Evolutionary conservation across 2,888 invertebrate genomes (phyloP).

Genomic region (Allygus modestus): DNA sequence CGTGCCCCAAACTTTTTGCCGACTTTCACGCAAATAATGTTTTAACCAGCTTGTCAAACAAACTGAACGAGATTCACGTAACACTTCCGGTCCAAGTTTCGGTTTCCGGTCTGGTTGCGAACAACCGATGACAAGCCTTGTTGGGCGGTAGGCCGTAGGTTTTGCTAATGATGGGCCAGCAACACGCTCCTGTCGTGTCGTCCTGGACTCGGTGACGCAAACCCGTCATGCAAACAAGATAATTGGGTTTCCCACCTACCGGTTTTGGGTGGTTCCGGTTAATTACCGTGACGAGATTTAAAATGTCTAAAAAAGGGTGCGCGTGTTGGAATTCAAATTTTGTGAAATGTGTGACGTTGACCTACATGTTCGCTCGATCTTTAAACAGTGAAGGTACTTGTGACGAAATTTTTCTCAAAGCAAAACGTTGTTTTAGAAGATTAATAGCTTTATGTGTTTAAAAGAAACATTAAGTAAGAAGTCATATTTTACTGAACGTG

Average conservation of each 20-base stretch:
- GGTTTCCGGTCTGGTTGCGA: constrained; percentile 22
- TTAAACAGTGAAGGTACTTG: too few species aligned
- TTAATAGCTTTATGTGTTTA: too few species aligned
- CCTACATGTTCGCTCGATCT: too few species aligned
- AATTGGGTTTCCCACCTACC: not conserved
- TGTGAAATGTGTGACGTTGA: too few species aligned
- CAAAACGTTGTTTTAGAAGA: too few species aligned
- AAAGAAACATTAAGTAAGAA: too few species aligned
- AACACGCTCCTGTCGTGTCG: not conserved
- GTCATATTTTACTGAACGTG: too few species aligned
- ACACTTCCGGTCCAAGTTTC: constrained; percentile 44
- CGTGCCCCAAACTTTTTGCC: not conserved
- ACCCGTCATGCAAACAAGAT: not conserved
- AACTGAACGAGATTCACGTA: constrained; percentile 4
- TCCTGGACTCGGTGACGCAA: too few species aligned
- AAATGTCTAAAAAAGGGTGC: not conserved
- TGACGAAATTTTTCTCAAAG: too few species aligned
- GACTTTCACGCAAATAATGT: constrained; percentile 44
- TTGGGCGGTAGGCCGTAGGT: not conserved
- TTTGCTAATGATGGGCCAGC: not conserved
- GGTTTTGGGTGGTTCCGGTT: not conserved
- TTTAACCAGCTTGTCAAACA: constrained; percentile 44
- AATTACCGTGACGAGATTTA: not conserved
- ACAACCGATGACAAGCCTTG: not conserved
- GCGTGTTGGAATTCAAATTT: too few species aligned